These are phyloP conservation scores for Drosophila birchii DNA, from an alignment of 2,888 invertebrate genomes.

Conservation along the genomic window DNA sequence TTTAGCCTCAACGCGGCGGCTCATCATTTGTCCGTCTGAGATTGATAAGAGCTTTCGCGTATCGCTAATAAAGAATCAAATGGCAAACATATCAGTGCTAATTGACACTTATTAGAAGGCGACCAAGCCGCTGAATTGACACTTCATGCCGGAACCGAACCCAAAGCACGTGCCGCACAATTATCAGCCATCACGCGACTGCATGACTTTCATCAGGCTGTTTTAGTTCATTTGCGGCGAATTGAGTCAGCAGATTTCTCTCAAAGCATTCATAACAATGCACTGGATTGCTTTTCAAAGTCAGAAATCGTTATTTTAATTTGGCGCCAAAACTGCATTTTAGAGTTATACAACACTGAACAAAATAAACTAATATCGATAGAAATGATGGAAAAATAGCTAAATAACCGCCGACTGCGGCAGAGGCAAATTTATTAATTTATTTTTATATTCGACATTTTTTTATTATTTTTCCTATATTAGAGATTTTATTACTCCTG, in stretches of 20 bases:
- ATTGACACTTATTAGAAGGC: slow-evolving; percentile 74
- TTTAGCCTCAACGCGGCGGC: neutral
- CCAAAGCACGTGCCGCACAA: slow-evolving; percentile 58
- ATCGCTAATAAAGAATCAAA: slow-evolving; percentile 48
- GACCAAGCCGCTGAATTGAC: slow-evolving; percentile 34
- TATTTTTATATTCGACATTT: too few relatives aligned
- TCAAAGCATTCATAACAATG: neutral
- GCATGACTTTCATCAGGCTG: slow-evolving; percentile 8
- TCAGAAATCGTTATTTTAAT: neutral
- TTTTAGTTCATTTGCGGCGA: neutral
- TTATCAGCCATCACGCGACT: slow-evolving; percentile 66
- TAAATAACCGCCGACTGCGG: too few relatives aligned
- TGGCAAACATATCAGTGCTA: slow-evolving; percentile 54
- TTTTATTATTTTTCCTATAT: too few relatives aligned
- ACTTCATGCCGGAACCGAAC: slow-evolving; percentile 49
- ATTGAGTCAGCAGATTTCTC: neutral
- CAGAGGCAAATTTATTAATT: too few relatives aligned
- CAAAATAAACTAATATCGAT: too few relatives aligned
- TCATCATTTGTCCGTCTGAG: slow-evolving; percentile 44
- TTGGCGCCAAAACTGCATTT: neutral
- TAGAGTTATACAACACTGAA: neutral
- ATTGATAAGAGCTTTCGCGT: slow-evolving; percentile 56
- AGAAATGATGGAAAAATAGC: too few relatives aligned
- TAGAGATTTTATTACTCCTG: too few relatives aligned
- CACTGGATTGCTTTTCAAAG: neutral